phyloP scores from a whole-genome alignment of 2,113 vertebrate genomes.

The Romanogobio albipinnatus region DNA sequence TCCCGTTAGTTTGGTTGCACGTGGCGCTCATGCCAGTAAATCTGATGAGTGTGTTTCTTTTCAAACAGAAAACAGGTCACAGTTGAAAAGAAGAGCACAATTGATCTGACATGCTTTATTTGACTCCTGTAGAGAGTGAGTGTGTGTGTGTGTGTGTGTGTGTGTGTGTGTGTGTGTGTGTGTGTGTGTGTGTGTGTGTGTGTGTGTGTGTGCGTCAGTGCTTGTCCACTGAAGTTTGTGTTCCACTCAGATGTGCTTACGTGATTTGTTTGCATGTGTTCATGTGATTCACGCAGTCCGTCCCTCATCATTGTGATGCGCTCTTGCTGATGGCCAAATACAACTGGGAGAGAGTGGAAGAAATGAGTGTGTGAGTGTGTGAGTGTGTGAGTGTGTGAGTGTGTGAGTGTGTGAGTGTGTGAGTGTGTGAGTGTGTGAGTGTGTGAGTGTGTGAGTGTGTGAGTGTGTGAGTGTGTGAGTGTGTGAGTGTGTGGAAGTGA shows the following conservation, averaged over 20 bases:
- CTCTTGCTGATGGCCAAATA: background rate
- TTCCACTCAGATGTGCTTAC: conserved; percentile 17
- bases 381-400: no score
- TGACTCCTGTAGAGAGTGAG: background rate
- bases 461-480: background rate
- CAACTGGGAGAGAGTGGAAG: background rate
- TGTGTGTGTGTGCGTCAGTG: background rate
- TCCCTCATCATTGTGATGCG: background rate
- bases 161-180: background rate
- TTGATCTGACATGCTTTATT: conserved; percentile 27
- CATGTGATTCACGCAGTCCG: background rate
- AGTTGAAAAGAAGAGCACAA: conserved; percentile 27
- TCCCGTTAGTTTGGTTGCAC: background rate
- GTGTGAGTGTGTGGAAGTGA: no score
- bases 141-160: background rate
- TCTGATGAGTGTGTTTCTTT: conserved; percentile 33
- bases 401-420: no score
- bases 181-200: conserved; percentile 4
- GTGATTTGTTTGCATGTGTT: background rate
- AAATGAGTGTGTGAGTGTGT: background rate
- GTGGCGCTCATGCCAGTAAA: background rate
- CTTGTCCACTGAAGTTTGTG: conserved; percentile 26
- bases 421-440: background rate
- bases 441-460: background rate
- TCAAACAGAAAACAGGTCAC: conserved; percentile 13